Base-by-base conservation (phyloP, 2,113 vertebrate species). In the Elaphurus davidianus region DNA sequence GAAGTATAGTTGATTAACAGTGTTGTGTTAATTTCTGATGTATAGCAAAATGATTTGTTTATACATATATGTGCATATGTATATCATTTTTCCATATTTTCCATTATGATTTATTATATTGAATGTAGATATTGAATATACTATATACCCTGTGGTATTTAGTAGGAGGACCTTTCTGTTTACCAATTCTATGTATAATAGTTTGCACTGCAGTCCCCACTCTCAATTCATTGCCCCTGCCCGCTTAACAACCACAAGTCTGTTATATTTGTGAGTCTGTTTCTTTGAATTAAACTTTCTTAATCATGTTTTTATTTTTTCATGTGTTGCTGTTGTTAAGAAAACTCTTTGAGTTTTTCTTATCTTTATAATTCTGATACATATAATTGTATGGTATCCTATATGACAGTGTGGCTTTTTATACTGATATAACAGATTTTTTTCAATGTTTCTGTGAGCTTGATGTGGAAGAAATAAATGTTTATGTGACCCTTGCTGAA, bases 331-430 rank as follows among this genome's bases (percentile, higher is more conserved):
- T 76, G n/a, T 8, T 28, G n/a, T 93, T 86, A 43, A 92, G 71
- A 90, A 97, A 76, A n/a, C 67, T 74, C 50, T 89, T 95, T 59
- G 59, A 19, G 3, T 84, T 91, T 78, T 91, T 94, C 25, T 89
- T 81, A 28, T 40, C 5, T 15, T 47, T 45, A 43, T 23, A 91
- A 45, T 96, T 92, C 13, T 74, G 50, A 11, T 79, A 60, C 33
- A 28, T 91, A n/a, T 52, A 33, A 82, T 78, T 79, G 64, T 91
- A 25, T 91, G 71, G 21, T 94, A 28, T 33, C 10, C 21, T 85
- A 3, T 67, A 57, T 74, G 64, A 21, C 6, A 57, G 43, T 57
- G 15, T 95, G 55, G 28, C 43, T 79, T 93, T 89, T 81, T 92
- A 83, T 16, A 60, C 43, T 87, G 87, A 47, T 43, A 7, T 33